Percentiles rank a stretch among this genome's conserved stretches.
phyloP scores from a whole-genome alignment of 2,113 vertebrate species.

The Oenanthe melanoleuca region DNA sequence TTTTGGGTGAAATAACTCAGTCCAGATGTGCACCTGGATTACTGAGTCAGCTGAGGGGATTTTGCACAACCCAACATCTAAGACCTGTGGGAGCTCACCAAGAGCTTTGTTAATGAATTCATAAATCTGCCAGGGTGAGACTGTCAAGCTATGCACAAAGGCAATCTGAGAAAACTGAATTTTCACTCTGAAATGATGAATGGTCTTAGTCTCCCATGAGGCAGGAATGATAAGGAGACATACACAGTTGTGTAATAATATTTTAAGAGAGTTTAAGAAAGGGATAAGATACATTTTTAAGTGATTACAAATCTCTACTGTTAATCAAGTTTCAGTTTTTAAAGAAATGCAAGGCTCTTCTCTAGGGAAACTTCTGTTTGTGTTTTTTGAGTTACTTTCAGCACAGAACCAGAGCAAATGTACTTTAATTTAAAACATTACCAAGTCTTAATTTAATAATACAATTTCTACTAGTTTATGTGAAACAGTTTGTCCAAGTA shows the following conservation, averaged over 20 bases:
- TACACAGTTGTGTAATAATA: background rate
- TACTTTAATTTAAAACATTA: background rate
- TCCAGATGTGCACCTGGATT: background rate
- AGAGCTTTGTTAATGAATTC: background rate
- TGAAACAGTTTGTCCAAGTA: background rate
- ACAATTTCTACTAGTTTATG: background rate
- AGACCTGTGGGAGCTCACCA: fast-evolving
- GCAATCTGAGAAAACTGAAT: background rate
- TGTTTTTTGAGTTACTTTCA: background rate
- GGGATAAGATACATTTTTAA: background rate
- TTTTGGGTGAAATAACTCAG: background rate
- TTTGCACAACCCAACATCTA: background rate
- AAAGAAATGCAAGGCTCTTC: background rate
- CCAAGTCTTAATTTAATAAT: background rate
- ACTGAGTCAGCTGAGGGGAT: background rate
- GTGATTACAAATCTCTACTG: background rate
- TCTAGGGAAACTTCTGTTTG: background rate
- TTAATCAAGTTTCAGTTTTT: background rate
- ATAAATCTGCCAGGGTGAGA: background rate
- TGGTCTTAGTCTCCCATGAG: background rate
- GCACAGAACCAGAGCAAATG: background rate
- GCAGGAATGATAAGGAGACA: background rate
- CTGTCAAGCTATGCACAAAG: background rate
- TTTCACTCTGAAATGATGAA: background rate
- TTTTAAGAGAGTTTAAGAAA: background rate